phyloP scores from a whole-genome alignment of 30 jellyfish, hydroid and myxozoan species.

The Hydra vulgaris region DNA sequence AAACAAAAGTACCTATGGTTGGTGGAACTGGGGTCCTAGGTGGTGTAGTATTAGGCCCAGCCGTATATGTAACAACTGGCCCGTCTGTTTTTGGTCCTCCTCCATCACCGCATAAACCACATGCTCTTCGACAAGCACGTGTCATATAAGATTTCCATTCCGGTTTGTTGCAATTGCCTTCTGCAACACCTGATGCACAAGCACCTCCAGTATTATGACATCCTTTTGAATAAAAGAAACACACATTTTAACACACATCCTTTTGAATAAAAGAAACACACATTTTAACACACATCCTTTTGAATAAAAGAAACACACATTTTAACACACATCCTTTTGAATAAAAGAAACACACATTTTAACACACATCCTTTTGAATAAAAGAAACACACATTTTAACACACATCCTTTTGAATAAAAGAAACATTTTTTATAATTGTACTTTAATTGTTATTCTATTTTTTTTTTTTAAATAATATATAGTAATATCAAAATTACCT shows the following conservation, averaged over 20 bases:
- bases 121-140: slow-evolving; percentile 10
- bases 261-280: not conserved
- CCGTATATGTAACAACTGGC: slow-evolving; percentile 5
- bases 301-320: not conserved
- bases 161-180: slow-evolving; percentile 16
- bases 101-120: slow-evolving; percentile 14
- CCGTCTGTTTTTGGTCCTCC: slow-evolving; percentile 18
- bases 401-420: no score
- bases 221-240: not conserved
- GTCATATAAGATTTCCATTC: slow-evolving; percentile 9
- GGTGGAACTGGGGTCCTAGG: not conserved
- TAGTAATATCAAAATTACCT: no score
- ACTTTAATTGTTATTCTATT: no score
- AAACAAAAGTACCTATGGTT: not conserved
- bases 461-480: no score
- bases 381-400: no score
- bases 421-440: no score
- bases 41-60: not conserved
- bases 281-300: not conserved
- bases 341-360: no score
- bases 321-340: no score
- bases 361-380: no score
- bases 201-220: slow-evolving; percentile 23
- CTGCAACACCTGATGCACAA: slow-evolving; percentile 4
- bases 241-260: not conserved